A percentile compares a stretch with the other conserved stretches of the same genome.
Evolutionary conservation across 2,113 vertebrate species (phyloP).

Genomic region (Rhombomys opimus): DNA sequence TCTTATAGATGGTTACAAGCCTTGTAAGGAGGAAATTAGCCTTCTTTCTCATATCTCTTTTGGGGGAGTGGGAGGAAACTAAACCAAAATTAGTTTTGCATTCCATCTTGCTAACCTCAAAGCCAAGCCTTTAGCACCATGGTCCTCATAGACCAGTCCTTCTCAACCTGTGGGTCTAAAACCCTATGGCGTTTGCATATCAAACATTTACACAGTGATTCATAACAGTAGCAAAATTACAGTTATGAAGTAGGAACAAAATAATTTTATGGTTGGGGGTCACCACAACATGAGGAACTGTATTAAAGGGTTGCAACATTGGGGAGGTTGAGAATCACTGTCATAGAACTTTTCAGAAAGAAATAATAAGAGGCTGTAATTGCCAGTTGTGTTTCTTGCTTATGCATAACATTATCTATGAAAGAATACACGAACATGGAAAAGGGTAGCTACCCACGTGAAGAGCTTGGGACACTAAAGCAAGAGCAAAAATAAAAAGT

Average conservation of each 20-base stretch:
- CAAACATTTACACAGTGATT: not conserved
- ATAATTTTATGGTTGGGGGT: not conserved
- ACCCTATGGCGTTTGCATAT: not conserved
- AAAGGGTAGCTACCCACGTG: not conserved
- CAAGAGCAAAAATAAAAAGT: not conserved
- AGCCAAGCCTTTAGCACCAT: not conserved
- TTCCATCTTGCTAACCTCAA: too few relatives aligned
- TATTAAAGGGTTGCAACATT: not conserved
- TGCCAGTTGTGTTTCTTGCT: not conserved
- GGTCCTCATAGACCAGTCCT: not conserved
- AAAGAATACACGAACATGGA: not conserved
- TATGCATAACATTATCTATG: not conserved
- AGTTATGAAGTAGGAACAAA: not conserved
- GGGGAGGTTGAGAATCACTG: not conserved
- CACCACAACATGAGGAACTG: not conserved
- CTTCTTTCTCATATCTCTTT: not conserved
- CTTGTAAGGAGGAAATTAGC: not conserved
- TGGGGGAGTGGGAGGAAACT: not conserved
- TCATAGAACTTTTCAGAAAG: not conserved
- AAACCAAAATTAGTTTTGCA: too few relatives aligned
- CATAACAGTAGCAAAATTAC: not conserved
- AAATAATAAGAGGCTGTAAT: not conserved
- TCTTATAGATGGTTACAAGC: not conserved
- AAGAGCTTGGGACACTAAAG: not conserved
- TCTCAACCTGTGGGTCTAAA: not conserved